Evolutionary conservation across 2,113 vertebrate genomes (phyloP).

Genomic region (Percopsis transmontana): DNA sequence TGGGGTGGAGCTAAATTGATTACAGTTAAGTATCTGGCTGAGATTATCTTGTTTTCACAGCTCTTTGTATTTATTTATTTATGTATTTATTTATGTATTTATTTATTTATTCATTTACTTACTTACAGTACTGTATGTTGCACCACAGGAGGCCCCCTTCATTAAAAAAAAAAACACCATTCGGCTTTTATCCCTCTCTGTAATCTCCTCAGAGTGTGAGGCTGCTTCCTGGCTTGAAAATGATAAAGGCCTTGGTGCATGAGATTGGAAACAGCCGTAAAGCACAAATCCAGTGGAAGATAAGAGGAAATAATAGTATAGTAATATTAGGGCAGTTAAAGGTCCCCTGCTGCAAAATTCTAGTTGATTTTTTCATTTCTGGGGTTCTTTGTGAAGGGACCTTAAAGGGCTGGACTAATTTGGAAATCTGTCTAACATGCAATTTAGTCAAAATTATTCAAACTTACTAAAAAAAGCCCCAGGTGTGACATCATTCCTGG

Average conservation of each 20-base stretch:
- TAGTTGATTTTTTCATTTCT: no score
- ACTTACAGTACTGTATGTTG: not conserved
- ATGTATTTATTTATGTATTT: constrained; percentile 13
- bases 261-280: not conserved
- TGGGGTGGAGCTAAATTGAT: constrained; percentile 16
- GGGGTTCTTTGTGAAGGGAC: no score
- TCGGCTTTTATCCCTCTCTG: constrained; percentile 16
- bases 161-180: constrained; percentile 32
- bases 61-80: constrained; percentile 7
- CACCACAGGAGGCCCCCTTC: constrained; percentile 26
- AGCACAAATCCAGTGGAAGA: not conserved
- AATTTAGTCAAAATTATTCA: no score
- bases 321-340: no score
- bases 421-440: no score
- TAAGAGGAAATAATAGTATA: no score
- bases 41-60: constrained; percentile 43
- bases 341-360: no score
- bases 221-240: constrained; percentile 6
- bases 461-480: no score
- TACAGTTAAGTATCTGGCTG: constrained; percentile 24
- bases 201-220: not conserved
- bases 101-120: not conserved
- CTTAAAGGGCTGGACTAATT: no score
- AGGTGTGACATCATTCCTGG: no score
- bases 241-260: constrained; percentile 3